These are phyloP conservation scores for Beroe ovata DNA, from an alignment of 37 sponge, comb jelly and placozoan species.

Conservation along the genomic window DNA sequence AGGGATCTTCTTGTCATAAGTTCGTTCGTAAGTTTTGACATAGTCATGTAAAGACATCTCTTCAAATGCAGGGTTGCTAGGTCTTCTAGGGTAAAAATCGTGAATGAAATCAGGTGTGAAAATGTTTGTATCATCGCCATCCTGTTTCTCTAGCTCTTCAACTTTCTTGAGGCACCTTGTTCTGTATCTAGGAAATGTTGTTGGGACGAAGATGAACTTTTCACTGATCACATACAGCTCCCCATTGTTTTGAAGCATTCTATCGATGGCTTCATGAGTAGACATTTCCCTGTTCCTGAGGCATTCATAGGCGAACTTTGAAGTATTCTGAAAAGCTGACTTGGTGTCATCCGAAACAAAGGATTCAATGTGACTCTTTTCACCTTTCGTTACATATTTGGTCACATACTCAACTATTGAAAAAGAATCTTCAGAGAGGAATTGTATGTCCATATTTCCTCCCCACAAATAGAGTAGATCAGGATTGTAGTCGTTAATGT, in stretches of 20 bases:
- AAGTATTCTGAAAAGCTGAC: not conserved
- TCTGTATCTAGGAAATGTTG: not conserved
- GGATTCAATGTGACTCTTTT: not conserved
- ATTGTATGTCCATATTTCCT: not conserved
- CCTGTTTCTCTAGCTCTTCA: not conserved
- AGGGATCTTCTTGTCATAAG: not conserved
- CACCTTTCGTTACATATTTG: not conserved
- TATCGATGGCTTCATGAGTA: no score
- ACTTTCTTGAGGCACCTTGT: not conserved
- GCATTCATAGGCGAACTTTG: not conserved
- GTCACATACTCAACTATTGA: not conserved
- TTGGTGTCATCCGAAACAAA: not conserved
- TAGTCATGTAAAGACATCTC: not conserved
- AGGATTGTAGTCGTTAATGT: conserved; percentile 2
- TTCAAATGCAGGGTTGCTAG: not conserved
- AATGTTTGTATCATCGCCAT: not conserved
- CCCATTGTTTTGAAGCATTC: conserved; percentile 23
- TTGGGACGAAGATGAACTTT: no score
- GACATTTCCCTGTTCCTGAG: no score
- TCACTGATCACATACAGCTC: not conserved
- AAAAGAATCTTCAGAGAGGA: not conserved
- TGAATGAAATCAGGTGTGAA: not conserved
- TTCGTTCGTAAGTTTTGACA: not conserved
- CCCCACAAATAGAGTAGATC: not conserved
- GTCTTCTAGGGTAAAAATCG: not conserved